Percentiles rank a stretch among this genome's conserved stretches.
These are phyloP conservation scores for Anomalospiza imberbis DNA, from an alignment of 2,797 vertebrate species.

Conservation along the genomic window DNA sequence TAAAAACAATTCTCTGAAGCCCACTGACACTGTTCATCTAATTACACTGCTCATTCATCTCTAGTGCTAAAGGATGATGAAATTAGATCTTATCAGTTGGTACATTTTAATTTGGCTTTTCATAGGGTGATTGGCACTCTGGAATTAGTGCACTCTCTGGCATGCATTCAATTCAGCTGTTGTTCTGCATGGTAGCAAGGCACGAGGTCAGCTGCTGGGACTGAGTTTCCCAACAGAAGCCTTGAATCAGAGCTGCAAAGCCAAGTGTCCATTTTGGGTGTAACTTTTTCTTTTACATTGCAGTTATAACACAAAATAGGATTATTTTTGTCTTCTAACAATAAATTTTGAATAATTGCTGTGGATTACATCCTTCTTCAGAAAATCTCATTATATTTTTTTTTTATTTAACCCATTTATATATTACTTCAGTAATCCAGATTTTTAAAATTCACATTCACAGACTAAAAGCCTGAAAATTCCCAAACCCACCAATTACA, in stretches of 20 bases:
- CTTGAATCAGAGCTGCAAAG: neutral
- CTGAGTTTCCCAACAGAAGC: neutral
- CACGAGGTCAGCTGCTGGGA: neutral
- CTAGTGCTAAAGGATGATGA: neutral
- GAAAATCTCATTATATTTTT: rapidly evolving
- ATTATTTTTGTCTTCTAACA: neutral
- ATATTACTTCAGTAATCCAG: neutral
- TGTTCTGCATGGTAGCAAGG: neutral
- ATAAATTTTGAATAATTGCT: neutral
- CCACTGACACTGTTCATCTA: neutral
- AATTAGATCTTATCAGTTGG: constrained; percentile 13
- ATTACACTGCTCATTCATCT: constrained; percentile 10
- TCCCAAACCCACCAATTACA: neutral
- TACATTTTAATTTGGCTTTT: constrained; percentile 8
- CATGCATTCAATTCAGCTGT: neutral
- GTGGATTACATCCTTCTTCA: neutral
- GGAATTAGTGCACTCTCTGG: neutral
- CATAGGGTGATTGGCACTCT: neutral
- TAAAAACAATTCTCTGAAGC: neutral
- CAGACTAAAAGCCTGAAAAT: neutral
- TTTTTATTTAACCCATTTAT: neutral
- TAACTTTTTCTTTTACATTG: neutral
- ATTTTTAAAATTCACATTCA: neutral
- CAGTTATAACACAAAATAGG: neutral
- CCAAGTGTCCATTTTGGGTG: neutral